These are phyloP conservation scores for Lophius americanus DNA, from an alignment of 2,797 vertebrate genomes.

Conservation along the genomic window DNA sequence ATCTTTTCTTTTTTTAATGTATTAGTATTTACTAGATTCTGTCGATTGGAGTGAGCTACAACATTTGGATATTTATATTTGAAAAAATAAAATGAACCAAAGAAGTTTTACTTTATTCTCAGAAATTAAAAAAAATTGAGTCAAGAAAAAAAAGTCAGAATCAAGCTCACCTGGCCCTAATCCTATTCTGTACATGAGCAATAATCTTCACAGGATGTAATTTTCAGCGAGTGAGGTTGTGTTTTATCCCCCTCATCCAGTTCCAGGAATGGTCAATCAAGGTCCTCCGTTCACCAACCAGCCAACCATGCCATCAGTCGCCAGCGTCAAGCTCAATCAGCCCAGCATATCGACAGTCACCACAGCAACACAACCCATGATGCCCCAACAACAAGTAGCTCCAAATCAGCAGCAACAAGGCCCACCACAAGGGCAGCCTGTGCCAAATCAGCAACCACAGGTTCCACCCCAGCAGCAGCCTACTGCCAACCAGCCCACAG, in stretches of 20 bases:
- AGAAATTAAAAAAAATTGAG: too few species aligned
- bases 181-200: too few species aligned
- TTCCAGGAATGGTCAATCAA: conserved; percentile 59
- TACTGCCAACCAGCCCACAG: conserved; percentile 66
- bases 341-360: conserved; percentile 86
- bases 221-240: too few species aligned
- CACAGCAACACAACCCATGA: conserved; percentile 75
- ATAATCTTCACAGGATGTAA: too few species aligned
- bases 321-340: conserved; percentile 80
- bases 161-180: too few species aligned
- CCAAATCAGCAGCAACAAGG: conserved; percentile 72
- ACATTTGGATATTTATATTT: too few species aligned
- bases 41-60: too few species aligned
- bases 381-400: conserved; percentile 69
- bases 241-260: conserved; percentile 35
- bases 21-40: too few species aligned
- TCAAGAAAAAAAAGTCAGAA: too few species aligned
- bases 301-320: conserved; percentile 73
- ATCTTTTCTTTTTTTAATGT: too few species aligned
- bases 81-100: too few species aligned
- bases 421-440: conserved; percentile 72
- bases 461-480: conserved; percentile 73
- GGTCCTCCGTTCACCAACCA: conserved; percentile 81
- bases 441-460: conserved; percentile 71
- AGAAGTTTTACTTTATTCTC: too few species aligned